Evolutionary conservation across 2,797 vertebrate species (phyloP).

Genomic region (Gadopsis bispinosus): DNA sequence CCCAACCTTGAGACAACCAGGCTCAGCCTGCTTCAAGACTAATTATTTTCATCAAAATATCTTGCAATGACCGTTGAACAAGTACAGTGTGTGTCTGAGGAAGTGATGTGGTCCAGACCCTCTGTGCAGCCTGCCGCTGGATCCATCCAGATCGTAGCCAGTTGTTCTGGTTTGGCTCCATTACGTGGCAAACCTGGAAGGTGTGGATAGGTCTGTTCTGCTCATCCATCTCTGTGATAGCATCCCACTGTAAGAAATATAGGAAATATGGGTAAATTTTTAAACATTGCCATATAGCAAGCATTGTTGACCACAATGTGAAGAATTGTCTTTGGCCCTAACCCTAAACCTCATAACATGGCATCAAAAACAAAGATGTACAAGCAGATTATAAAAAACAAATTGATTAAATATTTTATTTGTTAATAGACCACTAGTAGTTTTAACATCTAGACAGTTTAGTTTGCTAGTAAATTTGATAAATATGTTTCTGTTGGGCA

Average conservation of each 20-base stretch:
- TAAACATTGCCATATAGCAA: background rate
- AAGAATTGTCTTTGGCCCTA: background rate
- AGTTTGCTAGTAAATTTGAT: background rate
- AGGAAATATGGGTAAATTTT: background rate
- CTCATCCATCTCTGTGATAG: slow-evolving; percentile 99
- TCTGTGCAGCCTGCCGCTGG: slow-evolving; percentile 94
- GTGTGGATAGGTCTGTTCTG: slow-evolving; percentile 97
- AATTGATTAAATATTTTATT: background rate
- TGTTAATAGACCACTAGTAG: background rate
- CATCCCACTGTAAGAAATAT: slow-evolving; percentile 90
- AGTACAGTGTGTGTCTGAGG: slow-evolving; percentile 7
- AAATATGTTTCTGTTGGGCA: background rate
- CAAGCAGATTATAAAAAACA: background rate
- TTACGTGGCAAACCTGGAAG: slow-evolving; percentile 98
- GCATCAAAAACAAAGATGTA: background rate
- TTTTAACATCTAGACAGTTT: background rate
- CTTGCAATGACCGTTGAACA: background rate
- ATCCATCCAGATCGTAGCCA: slow-evolving; percentile 98
- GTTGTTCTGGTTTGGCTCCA: slow-evolving; percentile 99
- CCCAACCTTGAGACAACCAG: slow-evolving; percentile 10
- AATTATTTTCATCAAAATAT: slow-evolving; percentile 18
- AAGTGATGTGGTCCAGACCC: slow-evolving; percentile 72
- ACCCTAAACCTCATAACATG: no score
- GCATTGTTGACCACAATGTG: background rate
- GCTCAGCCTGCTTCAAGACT: background rate